phyloP scores from a whole-genome alignment of 2,888 invertebrate genomes.

The Lottia scabra region DNA sequence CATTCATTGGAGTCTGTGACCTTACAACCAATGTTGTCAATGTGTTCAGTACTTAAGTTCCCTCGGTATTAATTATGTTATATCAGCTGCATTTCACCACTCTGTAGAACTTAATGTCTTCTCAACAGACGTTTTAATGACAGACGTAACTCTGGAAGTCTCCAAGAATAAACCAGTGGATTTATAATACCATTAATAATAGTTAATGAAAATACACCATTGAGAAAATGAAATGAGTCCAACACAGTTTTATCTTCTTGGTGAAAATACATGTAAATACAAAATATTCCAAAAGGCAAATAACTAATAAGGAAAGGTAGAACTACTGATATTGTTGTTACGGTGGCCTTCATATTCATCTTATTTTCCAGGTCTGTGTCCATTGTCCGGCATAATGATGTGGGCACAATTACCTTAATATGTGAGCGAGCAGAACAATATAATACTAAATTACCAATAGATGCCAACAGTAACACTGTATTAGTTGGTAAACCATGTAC shows the following conservation, averaged over 20 bases:
- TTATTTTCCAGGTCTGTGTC: neutral
- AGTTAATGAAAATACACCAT: slow-evolving; percentile 14
- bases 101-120: no score
- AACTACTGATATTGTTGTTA: slow-evolving; percentile 17
- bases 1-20: no score
- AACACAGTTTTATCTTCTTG: slow-evolving; percentile 4
- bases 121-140: slow-evolving; percentile 9
- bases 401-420: slow-evolving; percentile 18
- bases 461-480: neutral
- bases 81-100: no score
- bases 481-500: no score
- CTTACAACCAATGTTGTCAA: no score
- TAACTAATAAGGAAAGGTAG: slow-evolving; percentile 20
- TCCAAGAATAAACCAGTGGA: slow-evolving; percentile 23
- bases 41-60: no score
- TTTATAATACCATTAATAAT: slow-evolving; percentile 21
- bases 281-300: slow-evolving; percentile 8
- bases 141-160: slow-evolving; percentile 16
- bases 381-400: neutral
- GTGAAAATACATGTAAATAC: slow-evolving; percentile 16
- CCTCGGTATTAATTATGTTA: no score
- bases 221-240: slow-evolving; percentile 11
- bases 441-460: slow-evolving; percentile 1
- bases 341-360: slow-evolving; percentile 22
- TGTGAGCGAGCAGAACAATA: slow-evolving; percentile 9